Conservation (phyloP, 2,888 invertebrate genomes). For the Stomorhina lunata region DNA sequence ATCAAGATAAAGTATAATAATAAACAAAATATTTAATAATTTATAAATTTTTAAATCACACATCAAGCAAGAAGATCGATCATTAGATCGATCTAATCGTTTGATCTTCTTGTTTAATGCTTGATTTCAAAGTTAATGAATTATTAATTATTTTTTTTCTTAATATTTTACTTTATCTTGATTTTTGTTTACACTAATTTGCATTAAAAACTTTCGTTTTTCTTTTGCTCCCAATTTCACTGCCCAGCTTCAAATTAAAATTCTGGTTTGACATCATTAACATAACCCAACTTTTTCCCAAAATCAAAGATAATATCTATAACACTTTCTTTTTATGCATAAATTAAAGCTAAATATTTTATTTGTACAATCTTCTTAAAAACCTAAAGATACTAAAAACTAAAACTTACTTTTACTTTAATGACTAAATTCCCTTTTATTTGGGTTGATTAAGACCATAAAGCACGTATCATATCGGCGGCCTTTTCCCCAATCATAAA, state of each 20-base stretch:
- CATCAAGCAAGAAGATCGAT: too few relatives aligned
- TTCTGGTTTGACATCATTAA: too few relatives aligned
- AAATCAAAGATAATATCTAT: not conserved
- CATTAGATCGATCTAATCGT: too few relatives aligned
- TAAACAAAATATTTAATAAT: too few relatives aligned
- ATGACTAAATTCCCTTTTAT: not conserved
- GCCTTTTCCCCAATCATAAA: conserved; percentile 88
- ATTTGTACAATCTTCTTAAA: not conserved
- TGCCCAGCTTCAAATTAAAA: too few relatives aligned
- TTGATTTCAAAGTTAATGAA: too few relatives aligned
- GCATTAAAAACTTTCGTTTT: too few relatives aligned
- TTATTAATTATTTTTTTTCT: not conserved
- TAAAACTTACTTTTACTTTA: conserved; percentile 1
- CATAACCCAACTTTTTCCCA: not conserved
- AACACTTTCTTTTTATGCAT: not conserved
- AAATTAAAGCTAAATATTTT: not conserved
- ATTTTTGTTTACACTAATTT: too few relatives aligned
- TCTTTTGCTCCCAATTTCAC: not conserved
- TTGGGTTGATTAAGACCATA: conserved; percentile 77
- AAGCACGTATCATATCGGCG: conserved; percentile 83
- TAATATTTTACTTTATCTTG: not conserved
- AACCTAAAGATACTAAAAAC: not conserved
- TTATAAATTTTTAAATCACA: too few relatives aligned
- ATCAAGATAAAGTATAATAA: too few relatives aligned
- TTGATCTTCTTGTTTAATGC: too few relatives aligned